phyloP scores from a whole-genome alignment of 2,888 invertebrate species.

The Pediacus dermestoides region DNA sequence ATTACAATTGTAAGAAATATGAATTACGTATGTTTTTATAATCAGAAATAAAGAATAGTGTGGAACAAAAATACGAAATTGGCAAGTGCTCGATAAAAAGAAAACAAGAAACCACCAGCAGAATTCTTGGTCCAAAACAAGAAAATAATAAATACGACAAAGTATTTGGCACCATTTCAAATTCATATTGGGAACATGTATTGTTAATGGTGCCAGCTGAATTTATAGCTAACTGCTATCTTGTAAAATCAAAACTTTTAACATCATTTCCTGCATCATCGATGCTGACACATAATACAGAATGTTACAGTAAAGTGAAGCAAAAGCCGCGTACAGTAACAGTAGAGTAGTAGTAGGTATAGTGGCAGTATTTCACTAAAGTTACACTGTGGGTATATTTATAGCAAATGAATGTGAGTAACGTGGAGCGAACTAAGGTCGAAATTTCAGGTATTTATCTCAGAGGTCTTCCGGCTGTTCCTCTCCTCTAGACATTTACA shows the following conservation, averaged over 20 bases:
- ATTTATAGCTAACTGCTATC: conserved; percentile 4
- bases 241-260: conserved; percentile 2
- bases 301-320: too few relatives aligned
- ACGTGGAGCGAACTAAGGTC: conserved; percentile 7
- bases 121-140: conserved; percentile 29
- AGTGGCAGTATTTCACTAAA: too few relatives aligned
- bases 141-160: conserved; percentile 37
- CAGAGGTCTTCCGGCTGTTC: conserved; percentile 1
- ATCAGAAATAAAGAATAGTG: too few relatives aligned
- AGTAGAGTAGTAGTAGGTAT: too few relatives aligned
- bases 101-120: too few relatives aligned
- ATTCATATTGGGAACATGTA: conserved; percentile 36
- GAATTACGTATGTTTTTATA: too few relatives aligned
- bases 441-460: conserved; percentile 9
- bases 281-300: too few relatives aligned
- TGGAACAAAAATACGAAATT: too few relatives aligned
- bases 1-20: too few relatives aligned
- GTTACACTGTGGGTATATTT: not conserved
- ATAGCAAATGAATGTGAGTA: conserved; percentile 3
- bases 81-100: too few relatives aligned
- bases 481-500: conserved; percentile 8
- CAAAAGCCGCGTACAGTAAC: too few relatives aligned
- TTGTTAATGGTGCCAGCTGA: conserved; percentile 32
- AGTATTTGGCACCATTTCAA: conserved; percentile 40
- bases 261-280: too few relatives aligned